Evolutionary conservation across 2,797 vertebrate genomes (phyloP), one percentile per base, ranked within the genome.

Genomic region (Botia almorhae): DNA sequence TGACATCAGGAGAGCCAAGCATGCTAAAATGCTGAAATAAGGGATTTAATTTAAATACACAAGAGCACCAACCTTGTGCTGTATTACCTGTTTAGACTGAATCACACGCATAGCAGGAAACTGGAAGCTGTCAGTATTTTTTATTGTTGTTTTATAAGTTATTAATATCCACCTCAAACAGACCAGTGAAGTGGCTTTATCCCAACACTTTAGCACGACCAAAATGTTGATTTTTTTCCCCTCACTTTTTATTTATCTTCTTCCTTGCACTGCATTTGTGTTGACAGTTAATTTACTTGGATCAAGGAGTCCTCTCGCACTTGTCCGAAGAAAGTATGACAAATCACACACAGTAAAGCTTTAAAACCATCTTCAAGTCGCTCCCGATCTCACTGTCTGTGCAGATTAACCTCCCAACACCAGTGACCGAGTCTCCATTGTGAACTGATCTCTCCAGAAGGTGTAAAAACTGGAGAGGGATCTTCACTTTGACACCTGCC

Each of bases 281-380:
- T 92, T 92, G 93, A 93, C 92, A 93, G 91, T 92, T 92, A 91
- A 93, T 93, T 93, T 92, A 90, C 88, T 86, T 75, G 89, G 92
- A 92, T 93, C 91, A 92, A 93, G 87, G 89, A 91, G 89, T 90
- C 88, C 88, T 86, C 87, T 88, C 88, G 89, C 85, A 39, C 90
- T 90, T 91, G 91, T 92, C 90, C 87, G 84, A 87, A 89, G 88
- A 83, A 75, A 82, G 86, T 90, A 91, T 92, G 92, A 93, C 92
- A 92, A 92, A 93, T 91, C 89, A 90, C 85, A 56, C 83, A 78
- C 87, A 85, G 88, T 85, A 89, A 90, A 91, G 84, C 90, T 86
- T 82, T 87, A 88, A 91, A 90, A 91, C 88, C 85, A 87, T 91
- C 89, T 90, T 78, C 79, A 77, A 23, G 55, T 29, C 21, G 50